Evolutionary conservation across 2,113 vertebrate genomes (phyloP), one percentile per base, ranked within the genome.

Genomic region (Hiodon alosoides): DNA sequence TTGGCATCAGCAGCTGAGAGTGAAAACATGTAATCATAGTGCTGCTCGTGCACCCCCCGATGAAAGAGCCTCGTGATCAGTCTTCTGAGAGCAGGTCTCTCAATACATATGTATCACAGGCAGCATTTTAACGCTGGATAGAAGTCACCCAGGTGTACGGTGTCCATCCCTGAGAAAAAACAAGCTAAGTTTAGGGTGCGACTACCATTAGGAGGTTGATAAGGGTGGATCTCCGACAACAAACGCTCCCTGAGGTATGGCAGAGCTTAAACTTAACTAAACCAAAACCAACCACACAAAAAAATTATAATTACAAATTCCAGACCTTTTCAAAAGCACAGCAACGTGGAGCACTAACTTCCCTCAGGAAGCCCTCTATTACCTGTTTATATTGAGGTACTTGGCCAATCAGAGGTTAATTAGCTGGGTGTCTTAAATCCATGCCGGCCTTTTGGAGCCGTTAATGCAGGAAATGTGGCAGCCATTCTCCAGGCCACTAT

Each of bases 101-200:
- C 95, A 96, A 98, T 99, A 98, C 98, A 99, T 99, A 99, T 98
- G 96, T 96, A 99, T 98, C 96, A 93, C 95, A 94, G 93, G 96
- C 94, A 95, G 95, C 95, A 97, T 98, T 96, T 98, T 89, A 91
- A 93, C 91, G 92, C 94, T 94, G 95, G 96, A 98, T 95, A 95
- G 94, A 95, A 96, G 98, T 98, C 95, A 98, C 98, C 98, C 95
- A 99, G 95, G 88, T 87, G 90, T 53, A 92, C 93, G 90, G 96
- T 31, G 31, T 31, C 31, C 31, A 31, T 31, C 31, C 31, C 31
- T 31, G 31, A 31, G 31, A 31, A 31, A 0, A 31, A 31, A 31
- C 31, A 31, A 31, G 31, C 31, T 31, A 31, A 31, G 31, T 31
- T 31, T 31, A 31, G 31, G 31, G 31, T 31, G 31, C 31, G 31